These are phyloP conservation scores for Atrichornis clamosus DNA, from an alignment of 2,113 vertebrate genomes.

Conservation along the genomic window DNA sequence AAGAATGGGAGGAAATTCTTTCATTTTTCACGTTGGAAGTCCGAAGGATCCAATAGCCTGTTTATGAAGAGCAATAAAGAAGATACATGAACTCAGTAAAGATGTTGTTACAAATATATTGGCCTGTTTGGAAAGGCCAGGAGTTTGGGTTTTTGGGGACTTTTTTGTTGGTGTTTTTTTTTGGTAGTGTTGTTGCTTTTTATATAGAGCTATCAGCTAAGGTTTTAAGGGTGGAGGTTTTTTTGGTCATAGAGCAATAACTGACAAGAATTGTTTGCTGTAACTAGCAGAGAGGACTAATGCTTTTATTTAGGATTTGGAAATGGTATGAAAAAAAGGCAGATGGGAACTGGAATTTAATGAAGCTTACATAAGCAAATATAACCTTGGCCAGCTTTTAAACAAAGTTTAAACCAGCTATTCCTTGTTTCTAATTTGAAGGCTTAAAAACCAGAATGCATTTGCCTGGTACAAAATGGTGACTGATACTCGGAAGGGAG, in stretches of 20 bases:
- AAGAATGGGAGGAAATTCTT: slow-evolving; percentile 75
- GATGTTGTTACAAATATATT: slow-evolving; percentile 73
- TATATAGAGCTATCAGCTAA: slow-evolving; percentile 55
- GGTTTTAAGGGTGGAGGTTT: slow-evolving; percentile 23
- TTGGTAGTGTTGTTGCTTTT: neutral
- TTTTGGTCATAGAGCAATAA: slow-evolving; percentile 22
- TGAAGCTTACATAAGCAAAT: slow-evolving; percentile 65
- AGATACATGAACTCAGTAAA: slow-evolving; percentile 76
- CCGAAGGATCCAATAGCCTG: slow-evolving; percentile 72
- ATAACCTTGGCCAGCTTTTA: slow-evolving; percentile 47
- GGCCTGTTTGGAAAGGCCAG: slow-evolving; percentile 60
- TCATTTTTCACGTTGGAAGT: slow-evolving; percentile 76
- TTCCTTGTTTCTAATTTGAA: slow-evolving; percentile 55
- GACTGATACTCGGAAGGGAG: neutral
- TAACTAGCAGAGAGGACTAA: slow-evolving; percentile 52
- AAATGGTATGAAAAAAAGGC: slow-evolving; percentile 57
- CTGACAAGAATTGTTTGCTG: slow-evolving; percentile 33
- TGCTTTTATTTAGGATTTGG: slow-evolving; percentile 69
- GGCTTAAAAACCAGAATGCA: slow-evolving; percentile 9
- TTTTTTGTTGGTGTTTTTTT: neutral
- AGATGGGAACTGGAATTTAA: slow-evolving; percentile 66
- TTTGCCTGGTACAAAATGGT: neutral
- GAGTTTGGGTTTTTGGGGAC: neutral
- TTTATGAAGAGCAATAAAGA: slow-evolving; percentile 83
- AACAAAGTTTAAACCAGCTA: slow-evolving; percentile 30